Percentiles rank a stretch among this genome's conserved stretches.
These are phyloP conservation scores for Pagetopsis macropterus DNA, from an alignment of 2,797 vertebrate genomes.

Conservation along the genomic window DNA sequence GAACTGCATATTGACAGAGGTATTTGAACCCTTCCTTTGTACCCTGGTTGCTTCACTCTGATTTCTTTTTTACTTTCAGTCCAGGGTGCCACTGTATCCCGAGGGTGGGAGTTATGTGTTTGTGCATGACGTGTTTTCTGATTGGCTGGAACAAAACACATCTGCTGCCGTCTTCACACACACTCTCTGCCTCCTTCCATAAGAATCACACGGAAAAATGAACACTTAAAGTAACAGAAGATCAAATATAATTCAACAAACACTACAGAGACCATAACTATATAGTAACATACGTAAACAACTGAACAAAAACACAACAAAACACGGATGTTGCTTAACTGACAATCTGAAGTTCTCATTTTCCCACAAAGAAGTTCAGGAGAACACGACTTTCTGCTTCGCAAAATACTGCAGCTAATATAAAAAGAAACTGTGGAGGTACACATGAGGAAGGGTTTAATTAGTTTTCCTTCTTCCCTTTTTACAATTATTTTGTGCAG, in stretches of 20 bases:
- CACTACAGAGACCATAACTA: constrained; percentile 51
- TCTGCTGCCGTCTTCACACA: constrained; percentile 22
- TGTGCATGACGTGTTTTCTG: constrained; percentile 27
- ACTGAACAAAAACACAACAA: constrained; percentile 57
- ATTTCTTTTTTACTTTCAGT: constrained; percentile 12
- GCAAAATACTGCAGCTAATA: constrained; percentile 77
- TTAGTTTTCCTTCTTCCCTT: background rate
- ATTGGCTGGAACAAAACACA: constrained; percentile 32
- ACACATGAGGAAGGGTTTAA: background rate
- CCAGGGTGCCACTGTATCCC: constrained; percentile 14
- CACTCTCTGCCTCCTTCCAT: constrained; percentile 16
- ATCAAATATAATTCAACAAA: constrained; percentile 57
- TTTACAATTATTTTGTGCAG: background rate
- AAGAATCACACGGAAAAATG: constrained; percentile 48
- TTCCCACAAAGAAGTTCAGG: constrained; percentile 38
- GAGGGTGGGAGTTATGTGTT: constrained; percentile 23
- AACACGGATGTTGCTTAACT: constrained; percentile 50
- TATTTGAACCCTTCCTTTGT: constrained; percentile 14
- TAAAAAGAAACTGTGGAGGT: constrained; percentile 74
- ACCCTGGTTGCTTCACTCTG: background rate
- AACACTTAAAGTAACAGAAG: constrained; percentile 65
- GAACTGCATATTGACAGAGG: constrained; percentile 29
- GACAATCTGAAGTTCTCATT: constrained; percentile 34
- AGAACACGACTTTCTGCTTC: constrained; percentile 60
- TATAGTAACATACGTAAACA: constrained; percentile 41